phyloP scores from a whole-genome alignment of 2,797 vertebrate genomes.

The Threskiornis aethiopicus region DNA sequence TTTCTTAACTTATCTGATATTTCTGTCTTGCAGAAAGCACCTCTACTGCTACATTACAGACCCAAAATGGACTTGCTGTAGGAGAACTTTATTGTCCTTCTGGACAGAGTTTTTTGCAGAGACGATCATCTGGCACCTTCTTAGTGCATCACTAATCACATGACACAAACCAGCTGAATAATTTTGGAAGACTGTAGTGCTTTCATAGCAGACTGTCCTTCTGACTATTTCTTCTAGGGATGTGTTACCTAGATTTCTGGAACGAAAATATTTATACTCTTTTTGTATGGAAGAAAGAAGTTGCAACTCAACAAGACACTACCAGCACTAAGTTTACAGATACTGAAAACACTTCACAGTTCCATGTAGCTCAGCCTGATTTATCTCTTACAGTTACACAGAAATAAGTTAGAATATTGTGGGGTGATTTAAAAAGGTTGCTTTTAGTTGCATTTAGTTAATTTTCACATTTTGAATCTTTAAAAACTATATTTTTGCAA shows the following conservation, averaged over 20 bases:
- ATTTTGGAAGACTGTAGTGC: slow-evolving; percentile 79
- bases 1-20: background rate
- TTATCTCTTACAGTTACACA: slow-evolving; percentile 58
- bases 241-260: slow-evolving; percentile 74
- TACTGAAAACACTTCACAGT: slow-evolving; percentile 74
- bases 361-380: slow-evolving; percentile 58
- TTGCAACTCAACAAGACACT: slow-evolving; percentile 85
- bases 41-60: slow-evolving; percentile 99
- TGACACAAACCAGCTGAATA: slow-evolving; percentile 73
- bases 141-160: slow-evolving; percentile 72
- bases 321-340: slow-evolving; percentile 93
- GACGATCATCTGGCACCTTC: slow-evolving; percentile 82
- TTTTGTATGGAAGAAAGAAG: slow-evolving; percentile 88
- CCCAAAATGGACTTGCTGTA: slow-evolving; percentile 99
- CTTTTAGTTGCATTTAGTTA: slow-evolving; percentile 63
- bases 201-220: slow-evolving; percentile 68
- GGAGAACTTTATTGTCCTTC: slow-evolving; percentile 78
- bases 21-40: slow-evolving; percentile 89
- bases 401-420: slow-evolving; percentile 49
- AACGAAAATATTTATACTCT: slow-evolving; percentile 95
- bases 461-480: slow-evolving; percentile 63
- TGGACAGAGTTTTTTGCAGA: slow-evolving; percentile 87
- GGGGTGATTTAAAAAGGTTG: slow-evolving; percentile 29
- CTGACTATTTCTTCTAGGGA: slow-evolving; percentile 65
- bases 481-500: slow-evolving; percentile 62